These are phyloP conservation scores for Brachypalpus laphriformis DNA, from an alignment of 2,888 invertebrate species.

Conservation along the genomic window DNA sequence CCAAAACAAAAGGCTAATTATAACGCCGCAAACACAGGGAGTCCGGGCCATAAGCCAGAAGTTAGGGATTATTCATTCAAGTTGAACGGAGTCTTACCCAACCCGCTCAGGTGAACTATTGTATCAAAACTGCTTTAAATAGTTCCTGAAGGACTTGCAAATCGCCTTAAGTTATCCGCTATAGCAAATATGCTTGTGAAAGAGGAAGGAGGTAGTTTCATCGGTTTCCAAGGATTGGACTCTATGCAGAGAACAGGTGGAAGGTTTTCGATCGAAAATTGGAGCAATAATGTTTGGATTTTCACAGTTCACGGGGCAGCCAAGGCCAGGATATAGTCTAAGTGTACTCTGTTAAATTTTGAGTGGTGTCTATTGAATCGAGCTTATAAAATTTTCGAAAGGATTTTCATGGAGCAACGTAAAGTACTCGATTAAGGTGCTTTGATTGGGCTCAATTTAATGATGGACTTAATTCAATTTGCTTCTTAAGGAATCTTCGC, in stretches of 20 bases:
- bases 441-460: constrained; percentile 21
- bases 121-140: constrained; percentile 64
- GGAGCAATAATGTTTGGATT: not conserved
- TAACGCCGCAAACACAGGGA: constrained; percentile 5
- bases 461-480: constrained; percentile 9
- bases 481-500: not conserved
- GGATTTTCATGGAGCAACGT: not conserved
- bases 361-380: not conserved
- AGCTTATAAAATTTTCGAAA: not conserved
- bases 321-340: not conserved
- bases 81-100: not conserved
- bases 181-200: not conserved
- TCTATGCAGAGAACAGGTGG: not conserved
- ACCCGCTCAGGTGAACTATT: constrained; percentile 44
- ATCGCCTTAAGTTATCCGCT: constrained; percentile 53
- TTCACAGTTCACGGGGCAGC: not conserved
- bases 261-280: not conserved
- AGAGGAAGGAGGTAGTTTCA: not conserved
- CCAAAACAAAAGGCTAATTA: constrained; percentile 56
- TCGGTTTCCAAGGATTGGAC: not conserved
- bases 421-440: constrained; percentile 5
- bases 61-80: constrained; percentile 27
- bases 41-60: constrained; percentile 2
- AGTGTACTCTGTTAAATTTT: not conserved
- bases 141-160: constrained; percentile 55